Evolutionary conservation across 1,140 invertebrate species (phyloP).

Genomic region (Contarinia nasturtii): DNA sequence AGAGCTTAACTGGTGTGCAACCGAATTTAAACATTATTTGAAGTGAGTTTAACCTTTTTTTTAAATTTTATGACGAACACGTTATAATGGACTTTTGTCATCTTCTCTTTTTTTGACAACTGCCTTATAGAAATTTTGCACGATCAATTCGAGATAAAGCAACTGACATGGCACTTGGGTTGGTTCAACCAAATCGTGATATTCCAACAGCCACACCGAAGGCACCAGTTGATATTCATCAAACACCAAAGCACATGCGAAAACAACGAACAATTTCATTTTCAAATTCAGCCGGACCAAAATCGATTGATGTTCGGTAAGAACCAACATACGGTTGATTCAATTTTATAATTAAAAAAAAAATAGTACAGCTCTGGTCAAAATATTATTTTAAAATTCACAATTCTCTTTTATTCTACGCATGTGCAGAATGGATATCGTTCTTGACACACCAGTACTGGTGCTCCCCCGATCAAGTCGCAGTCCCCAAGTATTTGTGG

Average conservation of each 20-base stretch:
- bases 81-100: too few species aligned
- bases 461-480: constrained; percentile 60
- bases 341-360: too few species aligned
- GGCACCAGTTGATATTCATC: too few species aligned
- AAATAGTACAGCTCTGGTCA: too few species aligned
- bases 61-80: too few species aligned
- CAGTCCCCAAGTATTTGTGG: constrained; percentile 70
- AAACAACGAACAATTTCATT: constrained; percentile 9
- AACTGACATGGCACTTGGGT: constrained; percentile 79
- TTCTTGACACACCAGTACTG: constrained; percentile 77
- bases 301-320: neutral
- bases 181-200: constrained; percentile 49
- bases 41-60: constrained; percentile 12
- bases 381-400: too few species aligned
- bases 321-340: too few species aligned
- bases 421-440: constrained; percentile 44
- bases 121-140: constrained; percentile 57
- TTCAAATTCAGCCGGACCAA: neutral
- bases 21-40: constrained; percentile 45
- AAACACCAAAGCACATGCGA: constrained; percentile 25
- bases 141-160: constrained; percentile 73
- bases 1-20: constrained; percentile 70
- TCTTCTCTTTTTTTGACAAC: too few species aligned
- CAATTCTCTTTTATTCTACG: too few species aligned
- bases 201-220: constrained; percentile 11